Evolutionary conservation across 1,140 invertebrate genomes (phyloP).

Genomic region (Sminthurides bifidus): DNA sequence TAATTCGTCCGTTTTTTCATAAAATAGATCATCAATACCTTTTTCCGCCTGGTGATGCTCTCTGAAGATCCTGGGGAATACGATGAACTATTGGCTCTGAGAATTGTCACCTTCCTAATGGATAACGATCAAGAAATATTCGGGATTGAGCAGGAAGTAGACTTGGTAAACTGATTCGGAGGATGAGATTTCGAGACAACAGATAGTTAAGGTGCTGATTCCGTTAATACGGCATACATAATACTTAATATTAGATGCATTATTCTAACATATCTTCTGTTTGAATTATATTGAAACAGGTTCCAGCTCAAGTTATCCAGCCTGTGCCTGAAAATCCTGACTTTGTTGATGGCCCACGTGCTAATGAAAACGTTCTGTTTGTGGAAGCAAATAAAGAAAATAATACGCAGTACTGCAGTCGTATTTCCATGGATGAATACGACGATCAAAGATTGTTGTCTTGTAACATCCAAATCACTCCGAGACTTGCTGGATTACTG

Average conservation of each 20-base stretch:
- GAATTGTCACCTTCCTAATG: conserved; percentile 30
- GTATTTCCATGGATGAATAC: conserved; percentile 25
- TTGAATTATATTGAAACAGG: not conserved
- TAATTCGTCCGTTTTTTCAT: not conserved
- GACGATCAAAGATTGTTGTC: conserved; percentile 23
- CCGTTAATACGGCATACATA: not conserved
- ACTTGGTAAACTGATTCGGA: conserved; percentile 8
- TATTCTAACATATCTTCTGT: not conserved
- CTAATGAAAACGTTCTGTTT: not conserved
- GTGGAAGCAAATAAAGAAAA: conserved; percentile 10
- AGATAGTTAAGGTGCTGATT: conserved; percentile 20
- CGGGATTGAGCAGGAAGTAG: conserved; percentile 11
- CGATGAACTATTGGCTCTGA: conserved; percentile 25
- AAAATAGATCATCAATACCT: conserved; percentile 26
- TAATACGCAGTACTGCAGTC: conserved; percentile 16
- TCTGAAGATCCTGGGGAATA: conserved; percentile 15
- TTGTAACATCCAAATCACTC: conserved; percentile 18
- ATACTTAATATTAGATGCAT: not conserved
- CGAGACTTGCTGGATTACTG: conserved; percentile 14
- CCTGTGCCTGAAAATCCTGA: not conserved
- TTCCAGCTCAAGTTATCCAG: not conserved
- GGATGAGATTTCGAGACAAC: conserved; percentile 20
- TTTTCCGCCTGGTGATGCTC: conserved; percentile 17
- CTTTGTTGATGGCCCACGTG: not conserved
- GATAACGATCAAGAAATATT: conserved; percentile 29